Conservation (phyloP, 2,113 vertebrate species). For the Talpa occidentalis region DNA sequence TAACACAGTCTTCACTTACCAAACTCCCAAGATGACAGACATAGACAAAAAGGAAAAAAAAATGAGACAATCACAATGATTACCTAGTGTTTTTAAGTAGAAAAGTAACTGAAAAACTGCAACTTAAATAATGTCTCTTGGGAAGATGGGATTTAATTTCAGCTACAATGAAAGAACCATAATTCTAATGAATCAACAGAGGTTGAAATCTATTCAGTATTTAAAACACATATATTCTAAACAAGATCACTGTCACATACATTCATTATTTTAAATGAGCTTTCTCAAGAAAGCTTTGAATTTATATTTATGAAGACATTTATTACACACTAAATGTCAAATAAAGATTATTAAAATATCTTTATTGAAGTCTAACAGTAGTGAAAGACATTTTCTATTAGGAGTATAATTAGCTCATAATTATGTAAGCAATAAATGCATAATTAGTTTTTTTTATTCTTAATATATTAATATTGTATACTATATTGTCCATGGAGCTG, state of each 20-base stretch:
- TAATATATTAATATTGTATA: conserved; percentile 64
- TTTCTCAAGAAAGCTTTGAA: conserved; percentile 65
- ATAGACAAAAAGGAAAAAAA: not conserved
- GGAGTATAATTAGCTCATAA: conserved; percentile 72
- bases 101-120: conserved; percentile 26
- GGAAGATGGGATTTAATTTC: not conserved
- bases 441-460: conserved; percentile 72
- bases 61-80: not conserved
- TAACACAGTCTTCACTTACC: not conserved
- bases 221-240: conserved; percentile 72
- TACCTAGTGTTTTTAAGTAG: not conserved
- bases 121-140: not conserved
- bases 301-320: conserved; percentile 77
- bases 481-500: conserved; percentile 40
- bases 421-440: conserved; percentile 75
- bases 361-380: conserved; percentile 67
- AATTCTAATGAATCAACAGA: not conserved
- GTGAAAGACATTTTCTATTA: conserved; percentile 68
- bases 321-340: conserved; percentile 73
- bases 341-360: conserved; percentile 69
- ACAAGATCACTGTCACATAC: conserved; percentile 60
- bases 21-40: not conserved
- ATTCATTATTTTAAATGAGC: conserved; percentile 70
- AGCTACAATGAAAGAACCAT: not conserved
- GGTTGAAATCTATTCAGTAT: conserved; percentile 52